Conservation (phyloP, 2,888 invertebrate genomes). For the Matsumyia berberina region DNA sequence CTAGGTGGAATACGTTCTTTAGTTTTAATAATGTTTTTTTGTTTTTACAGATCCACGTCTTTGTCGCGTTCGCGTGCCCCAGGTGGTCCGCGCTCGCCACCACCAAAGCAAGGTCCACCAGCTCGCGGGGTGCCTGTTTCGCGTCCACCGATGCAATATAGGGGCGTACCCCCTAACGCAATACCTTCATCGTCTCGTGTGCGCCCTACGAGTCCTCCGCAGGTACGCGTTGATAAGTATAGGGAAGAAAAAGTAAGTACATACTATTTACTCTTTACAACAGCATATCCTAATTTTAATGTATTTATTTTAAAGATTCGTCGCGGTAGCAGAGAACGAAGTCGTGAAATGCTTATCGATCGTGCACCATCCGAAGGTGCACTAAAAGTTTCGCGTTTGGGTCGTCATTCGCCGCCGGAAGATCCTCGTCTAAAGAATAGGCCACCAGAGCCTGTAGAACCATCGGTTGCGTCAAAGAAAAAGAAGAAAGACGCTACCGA, state of each 20-base stretch:
- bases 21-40: not conserved
- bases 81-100: constrained; percentile 83
- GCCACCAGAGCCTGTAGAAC: constrained; percentile 86
- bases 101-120: constrained; percentile 79
- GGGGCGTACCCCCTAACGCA: constrained; percentile 79
- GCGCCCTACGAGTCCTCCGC: constrained; percentile 81
- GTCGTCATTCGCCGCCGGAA: constrained; percentile 85
- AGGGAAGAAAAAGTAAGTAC: constrained; percentile 81
- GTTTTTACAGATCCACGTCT: constrained; percentile 86
- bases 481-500: constrained; percentile 83
- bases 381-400: constrained; percentile 81
- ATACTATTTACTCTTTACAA: not conserved
- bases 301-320: constrained; percentile 46
- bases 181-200: constrained; percentile 80
- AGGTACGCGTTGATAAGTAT: constrained; percentile 81
- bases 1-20: no score
- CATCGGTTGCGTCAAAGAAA: constrained; percentile 82
- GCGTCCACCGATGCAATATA: constrained; percentile 81
- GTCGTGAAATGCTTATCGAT: constrained; percentile 77
- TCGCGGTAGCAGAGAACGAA: constrained; percentile 79
- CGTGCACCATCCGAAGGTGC: constrained; percentile 79
- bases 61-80: constrained; percentile 85
- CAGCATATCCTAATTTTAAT: not conserved
- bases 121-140: constrained; percentile 77
- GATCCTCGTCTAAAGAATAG: constrained; percentile 86